These are phyloP conservation scores for Zosterops hypoxanthus DNA, from an alignment of 2,113 vertebrate genomes.

Conservation along the genomic window DNA sequence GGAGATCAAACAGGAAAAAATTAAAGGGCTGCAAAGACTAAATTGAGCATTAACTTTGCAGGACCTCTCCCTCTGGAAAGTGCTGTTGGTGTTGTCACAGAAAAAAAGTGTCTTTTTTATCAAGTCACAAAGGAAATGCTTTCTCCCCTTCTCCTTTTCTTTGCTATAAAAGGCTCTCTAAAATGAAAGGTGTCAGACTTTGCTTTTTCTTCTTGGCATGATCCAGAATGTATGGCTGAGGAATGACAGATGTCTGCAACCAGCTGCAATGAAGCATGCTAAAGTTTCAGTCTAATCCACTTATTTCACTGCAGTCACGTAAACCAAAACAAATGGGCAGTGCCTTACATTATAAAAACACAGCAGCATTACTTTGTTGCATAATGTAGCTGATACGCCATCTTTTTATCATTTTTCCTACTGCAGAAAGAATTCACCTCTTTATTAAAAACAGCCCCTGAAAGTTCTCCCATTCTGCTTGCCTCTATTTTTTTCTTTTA, in stretches of 20 bases:
- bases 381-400: constrained; percentile 66
- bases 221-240: constrained; percentile 82
- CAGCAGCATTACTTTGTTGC: constrained; percentile 71
- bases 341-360: constrained; percentile 74
- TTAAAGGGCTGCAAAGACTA: constrained; percentile 34
- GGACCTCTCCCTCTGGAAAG: not conserved
- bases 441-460: constrained; percentile 25
- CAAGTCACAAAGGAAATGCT: constrained; percentile 72
- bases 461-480: constrained; percentile 20
- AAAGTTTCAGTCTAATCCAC: constrained; percentile 88
- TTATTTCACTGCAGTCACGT: constrained; percentile 79
- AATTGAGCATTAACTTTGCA: constrained; percentile 52
- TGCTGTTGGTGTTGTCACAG: not conserved
- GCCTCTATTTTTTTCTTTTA: constrained; percentile 61
- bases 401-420: constrained; percentile 64
- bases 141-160: constrained; percentile 44
- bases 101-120: constrained; percentile 50
- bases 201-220: constrained; percentile 75
- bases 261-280: constrained; percentile 87
- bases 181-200: constrained; percentile 82
- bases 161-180: constrained; percentile 74
- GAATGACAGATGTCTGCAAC: constrained; percentile 92
- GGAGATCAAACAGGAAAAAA: constrained; percentile 29
- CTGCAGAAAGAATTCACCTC: constrained; percentile 51
- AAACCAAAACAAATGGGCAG: constrained; percentile 83